Evolutionary conservation across 2,113 vertebrate genomes (phyloP).

Genomic region (Apteryx owenii): DNA sequence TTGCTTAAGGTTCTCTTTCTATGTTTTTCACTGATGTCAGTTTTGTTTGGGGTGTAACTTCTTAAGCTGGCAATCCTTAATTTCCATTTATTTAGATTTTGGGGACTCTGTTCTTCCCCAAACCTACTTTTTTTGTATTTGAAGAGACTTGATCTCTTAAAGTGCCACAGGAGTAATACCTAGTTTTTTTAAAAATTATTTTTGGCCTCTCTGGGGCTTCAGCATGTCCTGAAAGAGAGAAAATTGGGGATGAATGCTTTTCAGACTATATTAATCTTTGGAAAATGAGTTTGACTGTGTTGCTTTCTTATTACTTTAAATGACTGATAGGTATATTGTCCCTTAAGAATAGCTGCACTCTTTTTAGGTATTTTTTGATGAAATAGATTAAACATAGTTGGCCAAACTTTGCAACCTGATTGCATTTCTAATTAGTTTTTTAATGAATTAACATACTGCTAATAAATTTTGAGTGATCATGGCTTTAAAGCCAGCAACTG

Average conservation of each 20-base stretch:
- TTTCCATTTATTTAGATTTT: background rate
- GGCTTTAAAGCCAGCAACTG: background rate
- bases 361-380: conserved; percentile 48
- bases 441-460: conserved; percentile 42
- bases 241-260: conserved; percentile 64
- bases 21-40: background rate
- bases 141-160: background rate
- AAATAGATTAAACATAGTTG: conserved; percentile 58
- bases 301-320: conserved; percentile 65
- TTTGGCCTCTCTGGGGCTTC: conserved; percentile 58
- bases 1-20: background rate
- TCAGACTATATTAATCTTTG: conserved; percentile 75
- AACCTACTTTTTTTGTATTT: conserved; percentile 5
- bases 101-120: background rate
- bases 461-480: background rate
- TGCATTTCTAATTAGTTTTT: conserved; percentile 67
- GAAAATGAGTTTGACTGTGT: conserved; percentile 51
- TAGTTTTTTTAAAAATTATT: background rate
- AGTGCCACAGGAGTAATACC: conserved; percentile 6
- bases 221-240: conserved; percentile 56
- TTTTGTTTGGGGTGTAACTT: background rate
- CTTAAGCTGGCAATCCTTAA: background rate
- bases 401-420: conserved; percentile 62
- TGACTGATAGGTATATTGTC: conserved; percentile 46
- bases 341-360: conserved; percentile 47